Evolutionary conservation across 2,797 vertebrate species (phyloP), one percentile per base, ranked within the genome.

Genomic region (Vultur gryphus): DNA sequence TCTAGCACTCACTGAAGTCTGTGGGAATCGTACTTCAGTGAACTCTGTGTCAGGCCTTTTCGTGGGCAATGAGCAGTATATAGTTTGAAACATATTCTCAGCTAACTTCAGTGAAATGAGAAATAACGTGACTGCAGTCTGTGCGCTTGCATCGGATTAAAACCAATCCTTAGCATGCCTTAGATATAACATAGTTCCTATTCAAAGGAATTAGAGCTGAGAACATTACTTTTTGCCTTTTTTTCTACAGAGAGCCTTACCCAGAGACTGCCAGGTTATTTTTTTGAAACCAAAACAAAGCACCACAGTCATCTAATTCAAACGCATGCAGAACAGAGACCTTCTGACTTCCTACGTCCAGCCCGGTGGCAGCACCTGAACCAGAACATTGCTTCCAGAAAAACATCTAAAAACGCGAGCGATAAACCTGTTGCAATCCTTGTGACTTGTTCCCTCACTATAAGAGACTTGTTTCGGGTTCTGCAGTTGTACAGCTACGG

Each of bases 321-420:
- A 46, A 37, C 2, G 31, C 5, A 21, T 13, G 10, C 20, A 24
- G 52, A 19, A 35, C 48, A 57, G 19, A 23, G 26, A 39, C 13
- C 23, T 24, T 24, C 58, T 9, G 39, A 6, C 44, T 23, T 55
- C 41, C 33, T 51, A 17, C 0, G 0, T 23, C 61, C 75, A 59
- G 26, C 29, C 33, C 1, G 1, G 9, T 25, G 35, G 67, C 67
- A 67, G 69, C 57, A 52, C 29, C 46, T 29, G 31, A 70, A 37
- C 41, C 66, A 73, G 35, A 69, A 33, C 19, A 19, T 1, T 7
- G 11, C 48, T 43, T 49, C 37, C 39, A 89, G 64, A 84, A 39
- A 58, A 49, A 9, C 33, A 33, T 2, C 59, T 19, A 18, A 72
- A 58, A 43, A 8, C 4, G 0, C 4, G 0, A 65, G 41, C 0